A percentile compares a stretch with the other conserved stretches of the same genome.
Evolutionary conservation across 2,113 vertebrate species (phyloP).

Genomic region (Limnothrissa miodon): DNA sequence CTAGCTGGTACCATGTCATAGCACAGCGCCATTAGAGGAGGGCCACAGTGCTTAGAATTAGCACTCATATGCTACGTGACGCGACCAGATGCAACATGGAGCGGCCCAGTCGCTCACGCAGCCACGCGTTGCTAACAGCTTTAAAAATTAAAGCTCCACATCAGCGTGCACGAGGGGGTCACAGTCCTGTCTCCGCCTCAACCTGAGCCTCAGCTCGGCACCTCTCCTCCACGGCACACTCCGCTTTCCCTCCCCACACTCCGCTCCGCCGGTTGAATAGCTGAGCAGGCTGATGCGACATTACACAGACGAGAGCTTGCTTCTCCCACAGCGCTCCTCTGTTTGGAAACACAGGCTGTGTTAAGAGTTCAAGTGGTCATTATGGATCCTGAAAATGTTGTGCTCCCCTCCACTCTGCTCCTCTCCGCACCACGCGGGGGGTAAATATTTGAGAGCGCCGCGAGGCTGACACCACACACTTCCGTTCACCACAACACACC

Average conservation of each 20-base stretch:
- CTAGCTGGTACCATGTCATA: no score
- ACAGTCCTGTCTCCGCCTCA: neutral
- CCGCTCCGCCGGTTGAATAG: constrained; percentile 57
- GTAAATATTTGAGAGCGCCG: constrained; percentile 60
- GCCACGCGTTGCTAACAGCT: constrained; percentile 65
- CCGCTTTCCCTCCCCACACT: neutral
- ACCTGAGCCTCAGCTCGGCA: constrained; percentile 23
- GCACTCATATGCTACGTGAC: constrained; percentile 58
- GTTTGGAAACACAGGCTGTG: constrained; percentile 54
- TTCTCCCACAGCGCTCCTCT: constrained; percentile 33
- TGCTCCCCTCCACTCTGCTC: no score
- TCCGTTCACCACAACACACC: constrained; percentile 25
- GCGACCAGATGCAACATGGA: constrained; percentile 41
- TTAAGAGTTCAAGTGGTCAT: constrained; percentile 70
- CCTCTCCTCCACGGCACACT: neutral
- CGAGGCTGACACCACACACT: constrained; percentile 59
- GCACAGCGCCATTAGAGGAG: neutral
- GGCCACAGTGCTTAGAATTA: constrained; percentile 50
- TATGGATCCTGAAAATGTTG: constrained; percentile 54
- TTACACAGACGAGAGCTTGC: constrained; percentile 62
- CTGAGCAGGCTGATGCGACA: constrained; percentile 64
- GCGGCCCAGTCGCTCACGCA: constrained; percentile 43
- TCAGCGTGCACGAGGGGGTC: constrained; percentile 53
- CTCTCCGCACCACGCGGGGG: constrained; percentile 6
- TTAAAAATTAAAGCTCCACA: constrained; percentile 73